Evolutionary conservation across 2,888 invertebrate species (phyloP), one percentile per base, ranked within the genome.

Genomic region (Hydriomena furcata): DNA sequence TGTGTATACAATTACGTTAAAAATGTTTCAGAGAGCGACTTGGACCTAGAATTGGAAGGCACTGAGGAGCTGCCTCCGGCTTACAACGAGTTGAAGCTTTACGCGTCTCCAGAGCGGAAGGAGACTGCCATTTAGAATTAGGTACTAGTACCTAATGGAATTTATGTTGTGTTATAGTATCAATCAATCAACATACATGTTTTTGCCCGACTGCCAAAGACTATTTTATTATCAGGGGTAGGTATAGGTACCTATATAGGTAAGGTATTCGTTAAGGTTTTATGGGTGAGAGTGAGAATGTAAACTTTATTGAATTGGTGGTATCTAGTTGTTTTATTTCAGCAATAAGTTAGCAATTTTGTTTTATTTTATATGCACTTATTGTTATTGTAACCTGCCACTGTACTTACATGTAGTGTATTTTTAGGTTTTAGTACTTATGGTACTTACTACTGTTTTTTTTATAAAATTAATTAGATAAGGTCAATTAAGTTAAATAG

Each of bases 71-170:
- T 69, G 0, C 84, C 84, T 4, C 87, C 86, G 0, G 58, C 79
- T 2, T 86, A 84, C 71, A 68, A 81, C 45, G 79, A 82, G 59
- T 64, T 82, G 24, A 73, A 70, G 24, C 71, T 71, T 17, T 68
- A 68, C 49, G 52, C 63, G 7, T 49, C 62, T 8, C 52, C 66
- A 0, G 71, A 73, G 8, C 63, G 66, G 52, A 83, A 79, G 57
- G 87, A 86, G 58, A 87, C 87, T 0, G 87, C 87, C 1, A 86
- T 87, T 58, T 86, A 75, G 58, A n/a, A n/a, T n/a, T n/a, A n/a
- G n/a, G n/a, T n/a, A n/a, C n/a, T n/a, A n/a, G n/a, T n/a, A n/a
- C n/a, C n/a, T n/a, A n/a, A n/a, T n/a, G n/a, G n/a, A n/a, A n/a
- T n/a, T n/a, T n/a, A n/a, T n/a, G n/a, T n/a, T n/a, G n/a, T n/a